Conservation (phyloP, 2,888 invertebrate species). For the Melanostoma mellinum region DNA sequence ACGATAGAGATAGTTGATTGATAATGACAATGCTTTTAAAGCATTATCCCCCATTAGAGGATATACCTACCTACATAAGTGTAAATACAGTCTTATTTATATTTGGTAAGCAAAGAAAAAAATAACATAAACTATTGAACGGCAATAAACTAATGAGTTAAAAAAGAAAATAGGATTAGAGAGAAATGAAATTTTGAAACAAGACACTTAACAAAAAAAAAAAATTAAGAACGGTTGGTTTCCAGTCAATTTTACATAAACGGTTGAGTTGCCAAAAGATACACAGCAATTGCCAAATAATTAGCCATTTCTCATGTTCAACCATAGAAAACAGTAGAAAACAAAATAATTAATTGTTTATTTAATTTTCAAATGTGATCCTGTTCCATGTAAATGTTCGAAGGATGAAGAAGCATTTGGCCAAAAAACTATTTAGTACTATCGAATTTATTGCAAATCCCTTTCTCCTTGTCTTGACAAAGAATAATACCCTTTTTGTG, state of each 20-base stretch:
- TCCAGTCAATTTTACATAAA: conserved; percentile 60
- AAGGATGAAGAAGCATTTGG: not conserved
- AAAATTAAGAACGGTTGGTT: conserved; percentile 48
- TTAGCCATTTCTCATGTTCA: not conserved
- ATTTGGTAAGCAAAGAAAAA: conserved; percentile 22
- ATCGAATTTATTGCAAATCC: conserved; percentile 53
- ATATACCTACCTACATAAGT: conserved; percentile 6
- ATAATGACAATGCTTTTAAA: conserved; percentile 50
- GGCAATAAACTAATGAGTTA: conserved; percentile 55
- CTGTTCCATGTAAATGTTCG: conserved; percentile 29
- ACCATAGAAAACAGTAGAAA: conserved; percentile 7
- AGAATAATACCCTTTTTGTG: conserved; percentile 15
- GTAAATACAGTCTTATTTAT: conserved; percentile 50
- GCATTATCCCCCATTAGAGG: conserved; percentile 32
- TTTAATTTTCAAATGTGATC: conserved; percentile 37
- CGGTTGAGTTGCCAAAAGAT: conserved; percentile 35
- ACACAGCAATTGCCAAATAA: conserved; percentile 5
- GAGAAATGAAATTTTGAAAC: conserved; percentile 22
- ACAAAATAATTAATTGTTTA: conserved; percentile 8
- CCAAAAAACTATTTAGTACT: conserved; percentile 34
- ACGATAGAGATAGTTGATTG: conserved; percentile 3
- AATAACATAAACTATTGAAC: conserved; percentile 36
- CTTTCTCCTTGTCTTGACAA: conserved; percentile 2
- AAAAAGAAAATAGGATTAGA: conserved; percentile 34
- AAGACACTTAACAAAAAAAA: conserved; percentile 14